Conservation (phyloP, 2,888 invertebrate genomes). For the Prostheceraeus crozeri region DNA sequence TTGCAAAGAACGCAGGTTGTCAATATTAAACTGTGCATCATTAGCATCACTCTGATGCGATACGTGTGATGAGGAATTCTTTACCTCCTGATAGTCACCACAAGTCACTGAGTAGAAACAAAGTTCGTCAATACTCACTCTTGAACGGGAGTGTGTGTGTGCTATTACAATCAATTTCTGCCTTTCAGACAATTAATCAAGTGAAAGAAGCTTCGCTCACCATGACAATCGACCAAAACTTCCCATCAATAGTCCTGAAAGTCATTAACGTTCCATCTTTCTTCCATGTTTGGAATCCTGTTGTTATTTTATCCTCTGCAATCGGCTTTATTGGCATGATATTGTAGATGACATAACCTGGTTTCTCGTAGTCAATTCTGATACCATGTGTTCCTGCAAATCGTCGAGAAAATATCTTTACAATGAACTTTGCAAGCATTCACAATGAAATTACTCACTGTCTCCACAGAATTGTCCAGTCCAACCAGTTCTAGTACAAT, state of each 20-base stretch:
- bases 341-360: conserved; percentile 1
- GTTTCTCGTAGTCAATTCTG: neutral
- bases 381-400: neutral
- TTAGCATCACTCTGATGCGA: no score
- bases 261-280: neutral
- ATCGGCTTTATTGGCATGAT: neutral
- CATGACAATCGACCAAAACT: neutral
- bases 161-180: neutral
- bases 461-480: neutral
- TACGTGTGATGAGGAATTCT: no score
- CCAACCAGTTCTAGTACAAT: neutral
- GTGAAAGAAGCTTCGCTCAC: no score
- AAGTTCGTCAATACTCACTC: no score
- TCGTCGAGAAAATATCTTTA: neutral
- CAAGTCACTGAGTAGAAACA: no score
- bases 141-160: no score
- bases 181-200: neutral
- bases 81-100: no score
- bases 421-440: neutral
- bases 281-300: neutral
- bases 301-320: neutral
- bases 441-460: neutral
- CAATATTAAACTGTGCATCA: no score
- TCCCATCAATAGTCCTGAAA: neutral
- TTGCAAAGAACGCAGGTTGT: no score